phyloP scores from a whole-genome alignment of 2,113 vertebrate genomes.

The Ivindomyrus marchei region DNA sequence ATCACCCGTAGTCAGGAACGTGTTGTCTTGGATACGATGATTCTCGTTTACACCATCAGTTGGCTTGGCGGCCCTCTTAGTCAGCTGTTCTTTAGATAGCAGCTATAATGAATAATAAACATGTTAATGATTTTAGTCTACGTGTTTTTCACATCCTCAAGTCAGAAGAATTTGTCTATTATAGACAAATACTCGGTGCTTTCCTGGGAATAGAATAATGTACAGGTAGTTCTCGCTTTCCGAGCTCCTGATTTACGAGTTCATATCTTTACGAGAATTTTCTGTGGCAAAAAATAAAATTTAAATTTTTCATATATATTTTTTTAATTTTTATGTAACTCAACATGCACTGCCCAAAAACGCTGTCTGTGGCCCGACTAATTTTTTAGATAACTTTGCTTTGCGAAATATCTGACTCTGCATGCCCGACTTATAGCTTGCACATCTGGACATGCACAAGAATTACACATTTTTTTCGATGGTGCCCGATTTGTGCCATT shows the following conservation, averaged over 20 bases:
- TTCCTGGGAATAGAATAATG: not conserved
- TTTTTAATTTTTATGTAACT: not conserved
- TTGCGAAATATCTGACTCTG: not conserved
- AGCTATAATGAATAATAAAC: not conserved
- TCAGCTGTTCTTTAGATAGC: slow-evolving; percentile 2
- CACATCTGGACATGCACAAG: too few relatives aligned
- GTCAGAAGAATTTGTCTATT: not conserved
- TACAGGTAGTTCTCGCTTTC: not conserved
- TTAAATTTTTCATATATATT: not conserved
- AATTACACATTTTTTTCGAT: too few relatives aligned
- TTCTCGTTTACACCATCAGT: not conserved
- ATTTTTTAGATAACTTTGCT: not conserved
- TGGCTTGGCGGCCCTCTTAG: not conserved
- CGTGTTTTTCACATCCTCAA: not conserved
- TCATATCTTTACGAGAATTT: not conserved
- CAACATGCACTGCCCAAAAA: not conserved
- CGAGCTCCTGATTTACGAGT: not conserved
- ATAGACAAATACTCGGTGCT: not conserved
- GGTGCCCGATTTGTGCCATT: not conserved
- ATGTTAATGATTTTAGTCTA: not conserved
- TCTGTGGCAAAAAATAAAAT: not conserved
- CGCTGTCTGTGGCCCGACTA: too few relatives aligned
- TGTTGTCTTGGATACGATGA: not conserved
- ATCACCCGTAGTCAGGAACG: not conserved
- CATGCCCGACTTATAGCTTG: not conserved